Evolutionary conservation across 1,140 invertebrate species (phyloP), one percentile per base, ranked within the genome.

Genomic region (Drosophila seguyi): DNA sequence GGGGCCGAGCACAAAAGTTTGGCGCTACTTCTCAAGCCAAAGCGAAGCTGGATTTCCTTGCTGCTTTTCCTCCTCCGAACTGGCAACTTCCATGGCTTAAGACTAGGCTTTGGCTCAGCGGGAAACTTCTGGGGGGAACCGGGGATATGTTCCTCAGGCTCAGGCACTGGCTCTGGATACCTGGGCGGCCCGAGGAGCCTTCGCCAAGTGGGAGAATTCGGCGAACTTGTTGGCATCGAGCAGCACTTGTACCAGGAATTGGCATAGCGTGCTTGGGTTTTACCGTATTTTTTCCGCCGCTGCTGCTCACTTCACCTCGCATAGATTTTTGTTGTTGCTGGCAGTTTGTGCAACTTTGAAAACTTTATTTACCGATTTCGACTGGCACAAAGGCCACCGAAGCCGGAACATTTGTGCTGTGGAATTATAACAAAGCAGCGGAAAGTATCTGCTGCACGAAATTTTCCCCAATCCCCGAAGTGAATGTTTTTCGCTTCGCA

Each of bases 1-100:
- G 90, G 90, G 79, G 85, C 72, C 78, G 78, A 75, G 86, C 75
- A 91, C 57, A 91, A 91, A 88, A 90, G 74, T 90, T 90, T 88
- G 85, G 65, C 62, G 60, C 56, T 78, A 63, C 80, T 84, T 78
- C 41, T 45, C 34, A 48, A 75, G 75, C 45, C 61, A 16, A 45
- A 65, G 57, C 55, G 41, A 48, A 57, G 57, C 78, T 67, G 66
- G 48, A 79, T 71, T 69, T 58, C 44, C 20, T 69, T 18, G 58
- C 50, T 52, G 38, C 45, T 31, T 81, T 45, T 69, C 75, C 66
- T 20, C 45, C 75, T 67, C 65, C 13, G 34, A 38, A 11, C 76
- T 75, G 84, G 76, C 61, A 88, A 90, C 85, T 88, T 84, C 76
- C 76, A 69, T 62, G 84, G 80, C 85, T 85, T 90, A 90, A 85